Evolutionary conservation across 2,797 vertebrate species (phyloP).

Genomic region (Carapus acus): DNA sequence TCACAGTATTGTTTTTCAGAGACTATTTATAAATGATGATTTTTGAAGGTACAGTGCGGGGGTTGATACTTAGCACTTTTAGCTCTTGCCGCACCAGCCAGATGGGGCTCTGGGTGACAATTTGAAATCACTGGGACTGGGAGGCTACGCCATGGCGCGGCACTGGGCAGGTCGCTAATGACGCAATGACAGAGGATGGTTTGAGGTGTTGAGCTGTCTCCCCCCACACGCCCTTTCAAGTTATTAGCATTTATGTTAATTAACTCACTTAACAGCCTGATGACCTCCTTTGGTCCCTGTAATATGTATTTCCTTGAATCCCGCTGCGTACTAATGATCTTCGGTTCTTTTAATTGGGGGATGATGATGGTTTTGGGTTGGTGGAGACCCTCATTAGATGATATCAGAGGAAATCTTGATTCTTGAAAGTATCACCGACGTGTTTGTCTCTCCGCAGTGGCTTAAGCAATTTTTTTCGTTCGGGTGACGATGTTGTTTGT

Average conservation of each 20-base stretch:
- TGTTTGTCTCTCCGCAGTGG: conserved; percentile 2
- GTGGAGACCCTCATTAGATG: conserved; percentile 40
- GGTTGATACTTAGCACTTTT: conserved; percentile 58
- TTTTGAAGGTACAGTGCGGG: conserved; percentile 49
- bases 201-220: conserved; percentile 53
- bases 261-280: conserved; percentile 51
- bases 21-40: conserved; percentile 45
- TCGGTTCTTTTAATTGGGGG: conserved; percentile 53
- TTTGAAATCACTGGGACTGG: conserved; percentile 26
- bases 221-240: conserved; percentile 37
- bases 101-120: conserved; percentile 45
- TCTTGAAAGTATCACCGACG: no score
- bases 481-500: conserved; percentile 21
- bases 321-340: conserved; percentile 37
- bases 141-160: not conserved
- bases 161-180: conserved; percentile 15
- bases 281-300: conserved; percentile 53
- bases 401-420: conserved; percentile 17
- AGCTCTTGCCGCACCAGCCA: conserved; percentile 55
- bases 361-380: conserved; percentile 39
- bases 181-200: conserved; percentile 48
- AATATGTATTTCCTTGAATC: conserved; percentile 49
- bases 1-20: conserved; percentile 46
- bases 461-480: conserved; percentile 20
- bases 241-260: conserved; percentile 64